Base-by-base conservation (phyloP, 2,888 invertebrate species). In the Apamea monoglypha region DNA sequence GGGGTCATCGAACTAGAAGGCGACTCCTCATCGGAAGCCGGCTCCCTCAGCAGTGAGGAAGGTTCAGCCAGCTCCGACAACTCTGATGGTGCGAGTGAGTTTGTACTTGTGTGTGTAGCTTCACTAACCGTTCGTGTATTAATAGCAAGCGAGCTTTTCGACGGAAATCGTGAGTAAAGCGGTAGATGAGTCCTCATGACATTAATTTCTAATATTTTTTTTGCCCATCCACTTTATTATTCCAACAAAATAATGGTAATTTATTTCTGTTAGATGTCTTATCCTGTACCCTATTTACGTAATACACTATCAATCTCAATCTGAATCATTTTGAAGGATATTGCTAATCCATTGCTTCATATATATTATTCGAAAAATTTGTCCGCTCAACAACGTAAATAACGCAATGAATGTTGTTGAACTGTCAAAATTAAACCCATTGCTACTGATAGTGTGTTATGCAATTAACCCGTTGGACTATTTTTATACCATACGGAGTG, bases 11-110 rank as follows among this genome's bases (percentile, higher is more conserved):
- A 97, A 75, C 78, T 97, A 56, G 97, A 97, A 70, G 97, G 98
- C 0, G 98, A 98, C 90, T 98, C 98, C 2, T 98, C 98, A 2
- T 98, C 98, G 3, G 98, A 98, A 91, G 98, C 98, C 0, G 98
- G 98, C 0, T 97, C 98, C 0, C 93, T 98, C 53, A 97, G 97
- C 92, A 98, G 98, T 88, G 98, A 98, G 88, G 98, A 98, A 78
- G 98, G 97, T 0, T 98, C 98, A 6, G 97, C 97, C 64, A 98
- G 98, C 88, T 98, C 98, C 69, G 98, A 98, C 90, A 97, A 98
- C 90, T 98, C 98, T 74, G 97, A 97, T 47, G 95, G 93, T 92
- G 93, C 91, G 89, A 90, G 92, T 92, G 90, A 93, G 92, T 93
- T 73, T 70, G 61, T 84, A 59, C 32, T 75, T 76, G n/a, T 74